phyloP scores from a whole-genome alignment of 1,140 invertebrate genomes.

The Drosophila arawakana region DNA sequence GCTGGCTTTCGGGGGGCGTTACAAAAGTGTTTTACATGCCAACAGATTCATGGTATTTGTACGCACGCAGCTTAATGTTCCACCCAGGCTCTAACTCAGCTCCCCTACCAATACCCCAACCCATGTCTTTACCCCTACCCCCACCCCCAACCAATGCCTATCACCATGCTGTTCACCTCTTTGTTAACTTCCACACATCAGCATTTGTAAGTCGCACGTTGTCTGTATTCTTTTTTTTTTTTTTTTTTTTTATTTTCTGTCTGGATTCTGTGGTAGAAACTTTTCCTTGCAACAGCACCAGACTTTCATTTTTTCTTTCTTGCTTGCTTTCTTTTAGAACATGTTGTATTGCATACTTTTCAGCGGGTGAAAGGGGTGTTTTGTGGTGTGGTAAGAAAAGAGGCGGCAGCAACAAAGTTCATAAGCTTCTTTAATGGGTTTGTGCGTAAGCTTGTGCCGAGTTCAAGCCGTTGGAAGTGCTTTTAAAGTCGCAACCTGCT shows the following conservation, averaged over 20 bases:
- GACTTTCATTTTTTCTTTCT: slow-evolving; percentile 36
- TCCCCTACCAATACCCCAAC: slow-evolving; percentile 2
- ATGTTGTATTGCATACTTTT: slow-evolving; percentile 75
- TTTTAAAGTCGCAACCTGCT: slow-evolving; percentile 69
- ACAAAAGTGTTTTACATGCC: slow-evolving; percentile 82
- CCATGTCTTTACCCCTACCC: neutral
- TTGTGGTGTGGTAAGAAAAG: slow-evolving; percentile 54
- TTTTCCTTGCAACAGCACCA: slow-evolving; percentile 65
- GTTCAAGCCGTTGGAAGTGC: slow-evolving; percentile 81
- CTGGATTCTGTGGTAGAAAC: slow-evolving; percentile 74
- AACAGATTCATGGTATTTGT: slow-evolving; percentile 82
- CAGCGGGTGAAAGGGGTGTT: slow-evolving; percentile 22
- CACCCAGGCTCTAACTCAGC: slow-evolving; percentile 35
- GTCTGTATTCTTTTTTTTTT: slow-evolving; percentile 56
- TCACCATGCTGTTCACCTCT: slow-evolving; percentile 1
- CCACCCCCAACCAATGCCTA: neutral
- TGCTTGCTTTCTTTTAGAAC: slow-evolving; percentile 33
- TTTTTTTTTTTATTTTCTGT: slow-evolving; percentile 16
- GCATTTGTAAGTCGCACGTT: slow-evolving; percentile 74
- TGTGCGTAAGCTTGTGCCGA: slow-evolving; percentile 71
- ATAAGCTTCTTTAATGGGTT: slow-evolving; percentile 81
- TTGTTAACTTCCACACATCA: slow-evolving; percentile 37
- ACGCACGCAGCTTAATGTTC: slow-evolving; percentile 81
- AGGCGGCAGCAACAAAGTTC: slow-evolving; percentile 52
- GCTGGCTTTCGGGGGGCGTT: slow-evolving; percentile 71